These are phyloP conservation scores for Lasiommata megera DNA, from an alignment of 2,888 invertebrate genomes.

Conservation along the genomic window DNA sequence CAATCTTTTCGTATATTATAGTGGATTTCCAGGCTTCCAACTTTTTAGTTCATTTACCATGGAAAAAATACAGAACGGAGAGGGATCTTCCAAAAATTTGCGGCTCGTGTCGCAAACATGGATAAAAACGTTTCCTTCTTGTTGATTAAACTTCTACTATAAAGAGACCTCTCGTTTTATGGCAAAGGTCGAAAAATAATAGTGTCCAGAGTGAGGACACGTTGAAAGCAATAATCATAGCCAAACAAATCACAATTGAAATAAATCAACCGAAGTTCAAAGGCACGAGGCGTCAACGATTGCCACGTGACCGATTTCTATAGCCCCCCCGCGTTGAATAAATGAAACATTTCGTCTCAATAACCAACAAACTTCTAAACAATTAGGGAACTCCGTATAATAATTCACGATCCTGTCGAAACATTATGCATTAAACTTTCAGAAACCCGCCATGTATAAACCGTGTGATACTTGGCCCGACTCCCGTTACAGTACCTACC, in stretches of 20 bases:
- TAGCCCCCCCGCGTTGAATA: constrained; percentile 57
- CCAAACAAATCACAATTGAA: constrained; percentile 4
- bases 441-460: constrained; percentile 14
- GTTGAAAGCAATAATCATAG: constrained; percentile 6
- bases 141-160: too few species aligned
- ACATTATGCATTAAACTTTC: constrained; percentile 35
- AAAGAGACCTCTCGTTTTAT: too few species aligned
- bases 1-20: too few species aligned
- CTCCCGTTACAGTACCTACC: not conserved
- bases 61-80: too few species aligned
- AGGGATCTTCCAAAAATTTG: too few species aligned
- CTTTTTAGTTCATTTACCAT: too few species aligned
- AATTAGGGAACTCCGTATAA: constrained; percentile 54
- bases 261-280: constrained; percentile 10
- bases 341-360: constrained; percentile 56
- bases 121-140: too few species aligned
- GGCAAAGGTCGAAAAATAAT: too few species aligned
- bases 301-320: constrained; percentile 55
- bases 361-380: constrained; percentile 55
- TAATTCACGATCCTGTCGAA: constrained; percentile 47
- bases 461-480: not conserved
- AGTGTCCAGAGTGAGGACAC: too few species aligned
- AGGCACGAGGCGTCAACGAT: constrained; percentile 43
- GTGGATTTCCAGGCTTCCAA: too few species aligned
- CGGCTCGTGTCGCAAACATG: too few species aligned